Evolutionary conservation across 64 coral and sea anemone genomes (phyloP).

Genomic region (Montipora efflorescens): DNA sequence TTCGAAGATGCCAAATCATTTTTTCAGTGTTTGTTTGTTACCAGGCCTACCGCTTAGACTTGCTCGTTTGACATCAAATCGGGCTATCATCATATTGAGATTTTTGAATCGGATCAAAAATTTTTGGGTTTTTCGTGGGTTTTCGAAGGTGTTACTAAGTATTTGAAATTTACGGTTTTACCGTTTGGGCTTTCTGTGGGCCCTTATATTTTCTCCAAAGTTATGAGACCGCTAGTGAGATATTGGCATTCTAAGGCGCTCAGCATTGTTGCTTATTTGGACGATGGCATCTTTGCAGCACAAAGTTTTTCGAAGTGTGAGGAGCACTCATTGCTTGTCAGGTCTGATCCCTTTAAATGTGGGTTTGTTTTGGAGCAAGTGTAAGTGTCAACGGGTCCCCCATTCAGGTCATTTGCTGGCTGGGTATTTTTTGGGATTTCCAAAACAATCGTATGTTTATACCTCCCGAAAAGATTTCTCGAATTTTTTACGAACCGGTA

Average conservation of each 20-base stretch:
- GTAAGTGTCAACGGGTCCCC: too few species aligned
- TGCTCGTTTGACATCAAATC: constrained; percentile 35
- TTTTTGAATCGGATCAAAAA: constrained; percentile 33
- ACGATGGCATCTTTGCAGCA: constrained; percentile 34
- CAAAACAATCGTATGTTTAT: constrained; percentile 24
- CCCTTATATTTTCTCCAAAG: constrained; percentile 59
- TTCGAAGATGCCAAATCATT: constrained; percentile 27
- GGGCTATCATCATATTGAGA: constrained; percentile 9
- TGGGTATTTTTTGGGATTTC: constrained; percentile 26
- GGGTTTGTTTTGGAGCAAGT: neutral
- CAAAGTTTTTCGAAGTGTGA: constrained; percentile 11
- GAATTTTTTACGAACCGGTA: neutral
- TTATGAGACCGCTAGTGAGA: constrained; percentile 51
- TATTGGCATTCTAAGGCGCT: constrained; percentile 3
- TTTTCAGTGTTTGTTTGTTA: neutral
- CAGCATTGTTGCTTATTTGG: constrained; percentile 27
- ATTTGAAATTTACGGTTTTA: constrained; percentile 26
- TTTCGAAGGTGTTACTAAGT: neutral
- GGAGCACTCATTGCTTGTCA: constrained; percentile 23
- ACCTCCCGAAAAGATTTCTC: constrained; percentile 34
- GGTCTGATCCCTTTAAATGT: neutral
- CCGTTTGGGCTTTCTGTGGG: constrained; percentile 38
- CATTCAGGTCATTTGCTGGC: too few species aligned
- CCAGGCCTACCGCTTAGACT: neutral
- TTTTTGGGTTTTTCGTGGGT: constrained; percentile 34